phyloP scores from a whole-genome alignment of 2,797 vertebrate species.

The Kryptopterus vitreolus region DNA sequence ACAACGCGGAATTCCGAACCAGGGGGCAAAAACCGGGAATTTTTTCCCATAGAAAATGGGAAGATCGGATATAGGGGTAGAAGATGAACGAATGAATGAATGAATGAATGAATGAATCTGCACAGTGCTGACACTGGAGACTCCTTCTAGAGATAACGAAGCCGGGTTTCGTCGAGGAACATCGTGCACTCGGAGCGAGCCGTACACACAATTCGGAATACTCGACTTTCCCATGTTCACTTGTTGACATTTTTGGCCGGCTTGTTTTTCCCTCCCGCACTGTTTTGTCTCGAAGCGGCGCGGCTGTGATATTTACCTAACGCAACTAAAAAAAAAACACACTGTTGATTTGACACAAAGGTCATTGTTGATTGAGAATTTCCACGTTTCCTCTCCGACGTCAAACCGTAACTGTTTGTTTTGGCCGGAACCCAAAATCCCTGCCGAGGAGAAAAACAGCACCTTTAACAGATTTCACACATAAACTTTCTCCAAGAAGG shows the following conservation, averaged over 20 bases:
- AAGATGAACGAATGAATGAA: too few species aligned
- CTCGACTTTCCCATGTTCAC: constrained; percentile 29
- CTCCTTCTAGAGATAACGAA: too few species aligned
- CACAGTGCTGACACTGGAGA: too few species aligned
- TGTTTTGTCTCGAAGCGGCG: constrained; percentile 13
- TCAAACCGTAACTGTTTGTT: constrained; percentile 3
- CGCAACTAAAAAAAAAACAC: too few species aligned
- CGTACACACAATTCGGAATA: constrained; percentile 33
- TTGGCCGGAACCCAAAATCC: constrained; percentile 30
- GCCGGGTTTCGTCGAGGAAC: too few species aligned
- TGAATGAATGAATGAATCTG: too few species aligned
- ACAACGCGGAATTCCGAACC: too few species aligned
- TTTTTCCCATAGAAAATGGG: too few species aligned
- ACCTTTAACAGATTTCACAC: background rate
- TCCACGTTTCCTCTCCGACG: constrained; percentile 41
- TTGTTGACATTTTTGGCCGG: constrained; percentile 56
- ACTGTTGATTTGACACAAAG: constrained; percentile 41
- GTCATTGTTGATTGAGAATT: constrained; percentile 44
- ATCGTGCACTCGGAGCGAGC: background rate
- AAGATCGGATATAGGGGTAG: too few species aligned
- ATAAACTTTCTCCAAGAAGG: constrained; percentile 2
- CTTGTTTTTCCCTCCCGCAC: constrained; percentile 28
- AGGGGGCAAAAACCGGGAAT: too few species aligned
- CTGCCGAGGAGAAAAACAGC: constrained; percentile 37
- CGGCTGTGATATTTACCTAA: constrained; percentile 27